phyloP scores from a whole-genome alignment of 2,888 invertebrate species.

The Caenorhabditis imperialis region DNA sequence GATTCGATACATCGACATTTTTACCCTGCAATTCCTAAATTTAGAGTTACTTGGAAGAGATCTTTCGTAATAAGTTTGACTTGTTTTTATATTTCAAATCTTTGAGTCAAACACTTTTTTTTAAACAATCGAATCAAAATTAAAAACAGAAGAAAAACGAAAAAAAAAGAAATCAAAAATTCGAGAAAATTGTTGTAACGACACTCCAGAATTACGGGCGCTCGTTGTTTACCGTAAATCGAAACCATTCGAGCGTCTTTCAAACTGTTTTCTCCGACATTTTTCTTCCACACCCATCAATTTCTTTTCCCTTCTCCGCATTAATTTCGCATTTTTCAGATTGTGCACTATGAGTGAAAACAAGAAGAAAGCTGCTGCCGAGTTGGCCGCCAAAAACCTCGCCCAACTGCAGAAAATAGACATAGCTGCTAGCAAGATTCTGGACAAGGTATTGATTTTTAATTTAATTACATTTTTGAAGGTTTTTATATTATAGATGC shows the following conservation, averaged over 20 bases:
- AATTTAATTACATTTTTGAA: neutral
- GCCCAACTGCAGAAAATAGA: conserved; percentile 68
- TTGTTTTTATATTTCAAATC: too few relatives aligned
- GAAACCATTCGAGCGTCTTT: neutral
- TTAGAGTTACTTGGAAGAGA: too few relatives aligned
- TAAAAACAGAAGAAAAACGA: neutral
- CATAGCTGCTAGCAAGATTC: conserved; percentile 65
- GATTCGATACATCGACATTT: conserved; percentile 52
- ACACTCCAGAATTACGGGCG: conserved; percentile 1
- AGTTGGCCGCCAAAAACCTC: conserved; percentile 62
- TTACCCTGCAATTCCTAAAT: conserved; percentile 32
- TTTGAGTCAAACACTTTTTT: too few relatives aligned
- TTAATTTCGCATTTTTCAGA: neutral
- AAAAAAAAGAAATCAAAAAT: conserved; percentile 12
- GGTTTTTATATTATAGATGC: conserved; percentile 42
- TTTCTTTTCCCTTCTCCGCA: neutral
- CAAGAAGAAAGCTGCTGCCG: conserved; percentile 22
- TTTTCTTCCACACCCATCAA: too few relatives aligned
- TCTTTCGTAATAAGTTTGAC: too few relatives aligned
- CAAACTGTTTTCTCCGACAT: neutral
- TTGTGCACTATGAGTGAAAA: conserved; percentile 8
- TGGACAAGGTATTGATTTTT: conserved; percentile 64
- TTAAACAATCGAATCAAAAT: neutral
- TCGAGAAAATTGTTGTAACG: neutral
- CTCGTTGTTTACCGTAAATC: conserved; percentile 13